Base-by-base conservation (phyloP, 2,797 vertebrate species). In the Pempheris klunzingeri region DNA sequence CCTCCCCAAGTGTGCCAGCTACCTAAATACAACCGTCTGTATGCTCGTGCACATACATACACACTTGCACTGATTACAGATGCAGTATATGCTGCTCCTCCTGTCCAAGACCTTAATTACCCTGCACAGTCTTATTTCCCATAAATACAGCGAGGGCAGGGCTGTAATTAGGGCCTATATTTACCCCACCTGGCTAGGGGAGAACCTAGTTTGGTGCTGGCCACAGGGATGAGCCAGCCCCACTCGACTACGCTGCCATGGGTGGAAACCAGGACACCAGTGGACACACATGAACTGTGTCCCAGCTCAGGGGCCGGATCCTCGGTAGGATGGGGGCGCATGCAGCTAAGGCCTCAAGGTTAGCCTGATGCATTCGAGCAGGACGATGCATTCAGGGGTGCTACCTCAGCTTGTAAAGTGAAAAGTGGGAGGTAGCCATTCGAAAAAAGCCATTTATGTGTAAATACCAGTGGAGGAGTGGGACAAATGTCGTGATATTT, bases 101-200 rank as follows among this genome's bases (percentile, higher is more conserved):
- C 78, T 84, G 83, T 91, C 90, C 90, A 89, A 87, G 90, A 89
- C 90, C 85, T 85, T 90, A 93, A 95, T 93, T 94, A 91, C 86
- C 89, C 85, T 59, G 78, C 84, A 18, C 82, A 73, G 74, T 82
- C 90, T 83, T 90, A 90, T 90, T 92, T 92, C 90, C 89, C 83
- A 80, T 93, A 94, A 94, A 94, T 92, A 92, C 87, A 89, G 86
- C 61, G 18, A 68, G 67, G 43, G 63, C 86, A 89, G 60, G 74
- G 85, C 89, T 93, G 85, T 90, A 94, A 94, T 95, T 93, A 92
- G 58, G 66, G 75, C 50, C 87, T 92, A 93, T 87, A 88, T 91
- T 91, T 91, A 93, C 89, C 77, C 90, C 92, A 93, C 92, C 93
- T 93, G 92, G 82, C 87, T 78, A 47, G 36, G 34, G 60, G 78